phyloP scores from a whole-genome alignment of 2,888 invertebrate species.

The Tenthredo distinguenda region DNA sequence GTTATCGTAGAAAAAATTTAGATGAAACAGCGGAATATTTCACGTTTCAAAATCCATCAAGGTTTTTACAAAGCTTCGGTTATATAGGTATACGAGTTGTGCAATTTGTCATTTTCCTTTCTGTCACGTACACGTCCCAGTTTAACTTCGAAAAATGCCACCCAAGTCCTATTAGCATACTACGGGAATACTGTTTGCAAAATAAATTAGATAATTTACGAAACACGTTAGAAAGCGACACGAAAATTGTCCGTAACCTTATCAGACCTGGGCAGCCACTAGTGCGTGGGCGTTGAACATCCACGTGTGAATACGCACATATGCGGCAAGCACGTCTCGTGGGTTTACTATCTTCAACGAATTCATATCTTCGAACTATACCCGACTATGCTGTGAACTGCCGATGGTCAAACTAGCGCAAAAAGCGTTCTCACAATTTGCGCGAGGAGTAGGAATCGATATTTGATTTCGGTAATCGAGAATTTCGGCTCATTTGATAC shows the following conservation, averaged over 20 bases:
- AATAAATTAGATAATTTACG: conserved; percentile 49
- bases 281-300: background rate
- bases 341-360: background rate
- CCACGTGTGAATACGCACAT: background rate
- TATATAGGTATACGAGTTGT: background rate
- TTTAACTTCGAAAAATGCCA: conserved; percentile 34
- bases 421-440: background rate
- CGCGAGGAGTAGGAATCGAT: background rate
- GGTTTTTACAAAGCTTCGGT: background rate
- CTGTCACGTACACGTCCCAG: conserved; percentile 50
- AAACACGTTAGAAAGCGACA: conserved; percentile 47
- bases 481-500: background rate
- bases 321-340: background rate
- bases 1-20: background rate
- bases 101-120: conserved; percentile 46
- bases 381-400: no score
- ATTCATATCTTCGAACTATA: background rate
- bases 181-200: conserved; percentile 38
- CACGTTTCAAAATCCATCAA: background rate
- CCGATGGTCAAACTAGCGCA: background rate
- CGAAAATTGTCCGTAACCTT: conserved; percentile 4
- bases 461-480: background rate
- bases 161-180: conserved; percentile 39
- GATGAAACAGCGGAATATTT: background rate
- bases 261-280: background rate